phyloP scores from a whole-genome alignment of 2,113 vertebrate species.

The Lynx canadensis region DNA sequence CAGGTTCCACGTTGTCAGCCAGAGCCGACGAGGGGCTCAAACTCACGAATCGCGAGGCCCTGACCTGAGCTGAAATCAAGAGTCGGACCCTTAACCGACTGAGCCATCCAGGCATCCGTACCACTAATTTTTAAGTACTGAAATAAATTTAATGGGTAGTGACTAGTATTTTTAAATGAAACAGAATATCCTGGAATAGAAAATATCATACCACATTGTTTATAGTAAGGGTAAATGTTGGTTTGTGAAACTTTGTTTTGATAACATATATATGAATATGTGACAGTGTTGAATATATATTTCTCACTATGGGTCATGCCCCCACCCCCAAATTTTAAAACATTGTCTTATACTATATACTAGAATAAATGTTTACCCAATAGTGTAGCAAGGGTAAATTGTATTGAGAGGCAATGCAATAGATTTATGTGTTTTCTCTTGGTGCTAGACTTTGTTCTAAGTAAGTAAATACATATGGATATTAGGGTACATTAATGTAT shows the following conservation, averaged over 20 bases:
- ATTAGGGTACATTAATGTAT: neutral
- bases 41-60: no score
- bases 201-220: neutral
- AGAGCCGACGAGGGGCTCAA: no score
- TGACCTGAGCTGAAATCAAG: no score
- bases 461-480: neutral
- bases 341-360: neutral
- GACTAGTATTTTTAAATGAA: constrained; percentile 7
- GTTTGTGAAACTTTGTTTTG: constrained; percentile 34
- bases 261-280: neutral
- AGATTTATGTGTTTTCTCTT: neutral
- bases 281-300: neutral
- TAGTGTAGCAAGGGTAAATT: neutral
- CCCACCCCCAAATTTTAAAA: neutral
- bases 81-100: no score
- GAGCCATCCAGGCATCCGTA: no score
- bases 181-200: neutral
- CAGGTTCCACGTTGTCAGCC: no score
- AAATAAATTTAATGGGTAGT: neutral
- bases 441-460: neutral
- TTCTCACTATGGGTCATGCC: neutral
- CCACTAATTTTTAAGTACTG: neutral
- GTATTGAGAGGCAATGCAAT: neutral
- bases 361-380: neutral
- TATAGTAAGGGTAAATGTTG: neutral